phyloP scores from a whole-genome alignment of 2,797 vertebrate genomes.

The Centropyge bicolor region DNA sequence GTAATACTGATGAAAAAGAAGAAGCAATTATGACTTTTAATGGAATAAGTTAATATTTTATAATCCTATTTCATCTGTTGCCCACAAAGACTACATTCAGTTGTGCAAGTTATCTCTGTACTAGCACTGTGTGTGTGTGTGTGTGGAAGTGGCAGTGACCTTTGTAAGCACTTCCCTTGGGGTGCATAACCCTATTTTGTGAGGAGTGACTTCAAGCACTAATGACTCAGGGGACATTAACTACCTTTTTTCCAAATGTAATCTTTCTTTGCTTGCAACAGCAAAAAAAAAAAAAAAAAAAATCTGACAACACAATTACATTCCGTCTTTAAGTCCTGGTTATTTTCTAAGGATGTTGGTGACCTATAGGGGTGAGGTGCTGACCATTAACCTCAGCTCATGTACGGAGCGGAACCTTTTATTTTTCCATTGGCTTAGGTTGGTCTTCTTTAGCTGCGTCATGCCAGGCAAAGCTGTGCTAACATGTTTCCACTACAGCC shows the following conservation, averaged over 20 bases:
- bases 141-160: conserved; percentile 29
- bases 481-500: not conserved
- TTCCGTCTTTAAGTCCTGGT: not conserved
- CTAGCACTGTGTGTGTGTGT: not conserved
- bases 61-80: conserved; percentile 9
- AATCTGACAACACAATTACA: not conserved
- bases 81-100: not conserved
- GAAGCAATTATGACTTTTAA: conserved; percentile 31
- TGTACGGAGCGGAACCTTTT: not conserved
- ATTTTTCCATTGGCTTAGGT: not conserved
- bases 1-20: conserved; percentile 5
- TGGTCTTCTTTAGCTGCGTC: not conserved
- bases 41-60: conserved; percentile 29
- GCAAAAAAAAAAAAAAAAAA: no score
- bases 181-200: conserved; percentile 8
- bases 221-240: conserved; percentile 21
- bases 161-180: conserved; percentile 23
- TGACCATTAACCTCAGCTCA: not conserved
- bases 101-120: not conserved
- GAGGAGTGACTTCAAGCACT: conserved; percentile 19
- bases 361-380: not conserved
- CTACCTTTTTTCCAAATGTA: not conserved
- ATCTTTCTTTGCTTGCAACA: not conserved
- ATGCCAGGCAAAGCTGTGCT: not conserved
- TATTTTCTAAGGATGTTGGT: not conserved